Percentiles rank a stretch among this genome's conserved stretches.
These are phyloP conservation scores for Drosophila jambulina DNA, from an alignment of 1,140 invertebrate genomes.

Conservation along the genomic window DNA sequence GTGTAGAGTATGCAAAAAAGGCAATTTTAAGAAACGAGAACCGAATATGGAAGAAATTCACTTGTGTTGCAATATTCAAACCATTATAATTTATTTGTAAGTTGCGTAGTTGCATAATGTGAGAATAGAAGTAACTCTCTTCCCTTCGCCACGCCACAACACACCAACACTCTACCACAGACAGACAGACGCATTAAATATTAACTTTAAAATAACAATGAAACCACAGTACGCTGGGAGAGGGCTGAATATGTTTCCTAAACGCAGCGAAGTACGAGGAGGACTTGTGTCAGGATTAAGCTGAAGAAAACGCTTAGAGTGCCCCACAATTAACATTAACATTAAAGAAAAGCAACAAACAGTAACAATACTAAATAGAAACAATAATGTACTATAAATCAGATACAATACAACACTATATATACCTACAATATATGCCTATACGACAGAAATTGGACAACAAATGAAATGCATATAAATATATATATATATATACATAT, in stretches of 20 bases:
- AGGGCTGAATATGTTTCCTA: conserved; percentile 66
- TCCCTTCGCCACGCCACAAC: not conserved
- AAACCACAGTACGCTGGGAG: conserved; percentile 59
- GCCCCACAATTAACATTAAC: conserved; percentile 57
- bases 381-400: conserved; percentile 83
- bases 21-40: conserved; percentile 67
- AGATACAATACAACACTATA: conserved; percentile 81
- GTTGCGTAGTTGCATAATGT: conserved; percentile 58
- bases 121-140: conserved; percentile 26
- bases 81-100: conserved; percentile 61
- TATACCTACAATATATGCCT: conserved; percentile 82
- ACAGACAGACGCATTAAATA: conserved; percentile 38
- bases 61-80: conserved; percentile 76
- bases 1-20: conserved; percentile 60
- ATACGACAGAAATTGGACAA: conserved; percentile 75
- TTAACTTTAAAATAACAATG: conserved; percentile 25
- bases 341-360: conserved; percentile 51
- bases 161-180: conserved; percentile 13
- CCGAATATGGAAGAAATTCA: conserved; percentile 32
- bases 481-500: conserved; percentile 66
- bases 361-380: conserved; percentile 83
- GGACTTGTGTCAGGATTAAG: conserved; percentile 25
- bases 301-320: conserved; percentile 65
- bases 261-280: conserved; percentile 19
- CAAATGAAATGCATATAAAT: conserved; percentile 64